phyloP scores from a whole-genome alignment of 2,113 vertebrate genomes.

The Saccopteryx bilineata region DNA sequence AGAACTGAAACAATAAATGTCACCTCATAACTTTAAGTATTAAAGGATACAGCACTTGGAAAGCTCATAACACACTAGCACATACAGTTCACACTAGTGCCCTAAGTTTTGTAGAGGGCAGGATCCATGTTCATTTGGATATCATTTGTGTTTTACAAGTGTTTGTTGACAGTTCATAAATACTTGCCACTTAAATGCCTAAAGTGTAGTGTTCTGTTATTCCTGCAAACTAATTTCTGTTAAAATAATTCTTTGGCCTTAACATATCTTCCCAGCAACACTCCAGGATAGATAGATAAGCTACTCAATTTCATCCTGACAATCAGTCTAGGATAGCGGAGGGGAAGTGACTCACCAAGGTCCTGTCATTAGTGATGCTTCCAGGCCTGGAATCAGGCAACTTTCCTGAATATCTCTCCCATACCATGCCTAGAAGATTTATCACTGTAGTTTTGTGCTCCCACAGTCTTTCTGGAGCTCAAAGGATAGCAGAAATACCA shows the following conservation, averaged over 20 bases:
- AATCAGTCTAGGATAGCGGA: background rate
- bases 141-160: constrained; percentile 9
- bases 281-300: background rate
- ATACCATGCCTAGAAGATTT: background rate
- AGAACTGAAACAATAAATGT: constrained; percentile 24
- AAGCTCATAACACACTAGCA: background rate
- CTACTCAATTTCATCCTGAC: background rate
- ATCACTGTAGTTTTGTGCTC: background rate
- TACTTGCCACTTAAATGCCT: background rate
- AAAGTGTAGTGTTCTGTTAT: constrained; percentile 16
- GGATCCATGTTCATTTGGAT: background rate
- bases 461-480: background rate
- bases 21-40: constrained; percentile 15
- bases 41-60: background rate
- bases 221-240: constrained; percentile 28
- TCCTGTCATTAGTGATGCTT: background rate
- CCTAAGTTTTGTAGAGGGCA: background rate
- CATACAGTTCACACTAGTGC: background rate
- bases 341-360: background rate
- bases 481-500: background rate
- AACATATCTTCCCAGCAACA: background rate
- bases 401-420: background rate
- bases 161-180: constrained; percentile 25
- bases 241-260: constrained; percentile 40
- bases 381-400: background rate